Conservation (phyloP, 2,113 vertebrate genomes). For the Microcebus murinus region DNA sequence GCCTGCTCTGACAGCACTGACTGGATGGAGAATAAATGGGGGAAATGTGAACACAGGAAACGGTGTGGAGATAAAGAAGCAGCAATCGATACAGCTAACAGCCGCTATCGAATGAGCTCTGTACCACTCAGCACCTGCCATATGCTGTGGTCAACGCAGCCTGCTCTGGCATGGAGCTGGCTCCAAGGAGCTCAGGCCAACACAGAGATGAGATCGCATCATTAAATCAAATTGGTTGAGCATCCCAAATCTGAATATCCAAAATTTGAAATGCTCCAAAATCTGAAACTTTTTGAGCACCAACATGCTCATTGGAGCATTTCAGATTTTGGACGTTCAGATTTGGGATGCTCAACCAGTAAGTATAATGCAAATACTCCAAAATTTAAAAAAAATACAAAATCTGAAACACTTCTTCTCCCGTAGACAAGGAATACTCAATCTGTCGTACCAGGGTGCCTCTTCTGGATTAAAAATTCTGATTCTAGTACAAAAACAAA, state of each 20-base stretch:
- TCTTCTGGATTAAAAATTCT: constrained; percentile 28
- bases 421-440: not conserved
- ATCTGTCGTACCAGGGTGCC: not conserved
- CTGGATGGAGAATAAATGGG: not conserved
- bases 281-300: not conserved
- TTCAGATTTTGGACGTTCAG: not conserved
- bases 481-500: not conserved
- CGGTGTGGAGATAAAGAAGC: constrained; percentile 25
- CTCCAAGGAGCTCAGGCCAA: not conserved
- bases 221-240: not conserved
- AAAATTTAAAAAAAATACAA: not conserved
- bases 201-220: not conserved
- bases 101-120: not conserved
- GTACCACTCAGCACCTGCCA: not conserved
- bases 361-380: not conserved
- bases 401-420: not conserved
- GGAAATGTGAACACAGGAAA: not conserved
- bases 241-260: not conserved
- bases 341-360: not conserved
- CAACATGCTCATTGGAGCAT: not conserved
- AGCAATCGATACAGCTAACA: not conserved
- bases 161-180: not conserved
- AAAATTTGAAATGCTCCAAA: not conserved
- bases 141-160: not conserved
- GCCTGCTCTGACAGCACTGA: not conserved